Conservation (phyloP, 2,888 invertebrate genomes). For the Dynastes tityus region DNA sequence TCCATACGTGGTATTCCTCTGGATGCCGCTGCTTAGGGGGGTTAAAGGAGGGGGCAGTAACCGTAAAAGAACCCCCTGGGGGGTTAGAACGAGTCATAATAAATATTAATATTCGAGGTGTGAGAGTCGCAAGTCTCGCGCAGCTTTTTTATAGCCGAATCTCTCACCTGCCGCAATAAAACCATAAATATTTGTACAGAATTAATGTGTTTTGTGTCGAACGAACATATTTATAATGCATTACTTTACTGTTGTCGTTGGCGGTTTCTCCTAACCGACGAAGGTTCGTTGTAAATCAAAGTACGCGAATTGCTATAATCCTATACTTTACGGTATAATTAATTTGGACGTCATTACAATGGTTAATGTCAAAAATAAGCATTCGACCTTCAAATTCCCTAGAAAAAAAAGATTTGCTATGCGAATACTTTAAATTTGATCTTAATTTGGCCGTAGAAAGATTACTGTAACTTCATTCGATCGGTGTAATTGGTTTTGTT, state of each 20-base stretch:
- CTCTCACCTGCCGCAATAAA: constrained; percentile 70
- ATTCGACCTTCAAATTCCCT: too few species aligned
- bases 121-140: constrained; percentile 64
- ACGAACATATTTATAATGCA: constrained; percentile 61
- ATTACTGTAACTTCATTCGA: too few species aligned
- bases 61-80: constrained; percentile 68
- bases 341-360: constrained; percentile 14
- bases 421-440: too few species aligned
- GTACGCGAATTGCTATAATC: constrained; percentile 10
- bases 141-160: constrained; percentile 60
- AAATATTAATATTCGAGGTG: constrained; percentile 71
- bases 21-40: constrained; percentile 58
- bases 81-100: constrained; percentile 69
- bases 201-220: constrained; percentile 67
- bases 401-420: too few species aligned
- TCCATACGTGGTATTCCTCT: constrained; percentile 69
- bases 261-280: constrained; percentile 57
- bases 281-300: constrained; percentile 33
- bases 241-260: constrained; percentile 59
- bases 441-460: too few species aligned
- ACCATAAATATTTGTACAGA: constrained; percentile 70
- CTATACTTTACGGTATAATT: background rate
- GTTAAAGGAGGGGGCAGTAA: constrained; percentile 67
- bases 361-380: background rate
- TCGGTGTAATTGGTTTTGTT: too few species aligned